A percentile compares a stretch with the other conserved stretches of the same genome.
These are phyloP conservation scores for Pao palembangensis DNA, from an alignment of 2,113 vertebrate genomes.

Conservation along the genomic window DNA sequence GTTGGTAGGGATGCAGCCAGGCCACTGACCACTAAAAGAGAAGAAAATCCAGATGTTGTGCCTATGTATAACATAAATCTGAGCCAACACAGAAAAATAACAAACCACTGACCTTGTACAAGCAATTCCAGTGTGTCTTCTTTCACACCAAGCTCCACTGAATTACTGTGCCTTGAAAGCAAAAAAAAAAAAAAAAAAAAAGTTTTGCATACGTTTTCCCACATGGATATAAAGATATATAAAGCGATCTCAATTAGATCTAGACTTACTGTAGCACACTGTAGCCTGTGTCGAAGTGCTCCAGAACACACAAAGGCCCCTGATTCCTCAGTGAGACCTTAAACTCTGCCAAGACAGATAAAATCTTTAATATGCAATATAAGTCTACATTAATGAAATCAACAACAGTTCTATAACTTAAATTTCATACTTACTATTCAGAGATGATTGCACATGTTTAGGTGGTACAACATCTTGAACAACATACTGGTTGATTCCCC, in stretches of 20 bases:
- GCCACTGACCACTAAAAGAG: constrained; percentile 76
- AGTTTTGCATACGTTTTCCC: neutral
- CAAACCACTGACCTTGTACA: constrained; percentile 72
- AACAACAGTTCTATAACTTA: neutral
- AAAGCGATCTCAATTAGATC: neutral
- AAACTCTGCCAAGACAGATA: constrained; percentile 71
- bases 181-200: too few species aligned
- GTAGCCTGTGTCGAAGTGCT: constrained; percentile 89
- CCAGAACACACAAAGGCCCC: constrained; percentile 82
- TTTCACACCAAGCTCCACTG: constrained; percentile 73
- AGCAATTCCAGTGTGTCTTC: constrained; percentile 88
- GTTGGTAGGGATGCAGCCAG: constrained; percentile 81
- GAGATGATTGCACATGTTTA: constrained; percentile 71
- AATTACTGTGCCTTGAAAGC: constrained; percentile 77
- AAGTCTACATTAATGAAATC: neutral
- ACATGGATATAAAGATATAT: neutral
- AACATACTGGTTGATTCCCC: constrained; percentile 82
- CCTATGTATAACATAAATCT: accelerated
- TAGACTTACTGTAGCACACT: constrained; percentile 88
- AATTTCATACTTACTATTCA: constrained; percentile 73
- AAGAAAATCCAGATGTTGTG: neutral
- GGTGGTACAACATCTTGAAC: constrained; percentile 82
- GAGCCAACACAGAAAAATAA: neutral
- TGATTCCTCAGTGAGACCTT: constrained; percentile 74
- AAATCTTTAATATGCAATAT: neutral